These are phyloP conservation scores for Phyto melanocephala DNA, from an alignment of 2,888 invertebrate species.

Conservation along the genomic window DNA sequence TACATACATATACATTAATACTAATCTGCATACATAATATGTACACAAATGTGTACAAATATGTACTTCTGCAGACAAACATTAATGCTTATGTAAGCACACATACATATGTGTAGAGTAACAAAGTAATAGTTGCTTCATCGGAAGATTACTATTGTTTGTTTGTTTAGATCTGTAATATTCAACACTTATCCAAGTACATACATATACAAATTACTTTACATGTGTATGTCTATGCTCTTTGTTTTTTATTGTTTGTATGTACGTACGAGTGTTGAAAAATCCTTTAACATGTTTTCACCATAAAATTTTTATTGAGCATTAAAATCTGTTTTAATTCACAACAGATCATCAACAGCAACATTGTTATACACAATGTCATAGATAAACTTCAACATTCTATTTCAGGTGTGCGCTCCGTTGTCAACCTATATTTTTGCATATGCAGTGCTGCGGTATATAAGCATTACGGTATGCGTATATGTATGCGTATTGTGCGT, in stretches of 20 bases:
- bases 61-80: no score
- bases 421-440: no score
- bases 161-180: no score
- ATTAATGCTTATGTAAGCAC: no score
- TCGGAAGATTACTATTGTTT: neutral
- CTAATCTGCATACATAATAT: neutral
- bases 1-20: neutral
- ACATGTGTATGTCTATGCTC: neutral
- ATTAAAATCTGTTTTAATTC: conserved; percentile 51
- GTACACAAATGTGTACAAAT: neutral
- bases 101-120: no score
- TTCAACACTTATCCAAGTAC: no score
- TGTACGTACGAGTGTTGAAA: neutral
- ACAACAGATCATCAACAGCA: conserved; percentile 38
- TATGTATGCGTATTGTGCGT: neutral
- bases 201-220: neutral
- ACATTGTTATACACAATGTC: conserved; percentile 7
- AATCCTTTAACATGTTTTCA: conserved; percentile 26
- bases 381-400: neutral
- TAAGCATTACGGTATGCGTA: neutral
- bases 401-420: neutral
- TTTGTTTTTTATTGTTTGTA: neutral
- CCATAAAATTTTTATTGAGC: conserved; percentile 17
- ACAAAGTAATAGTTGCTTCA: neutral
- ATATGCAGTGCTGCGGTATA: neutral